Base-by-base conservation (phyloP, 2,888 invertebrate genomes). In the Eristalis intricaria region DNA sequence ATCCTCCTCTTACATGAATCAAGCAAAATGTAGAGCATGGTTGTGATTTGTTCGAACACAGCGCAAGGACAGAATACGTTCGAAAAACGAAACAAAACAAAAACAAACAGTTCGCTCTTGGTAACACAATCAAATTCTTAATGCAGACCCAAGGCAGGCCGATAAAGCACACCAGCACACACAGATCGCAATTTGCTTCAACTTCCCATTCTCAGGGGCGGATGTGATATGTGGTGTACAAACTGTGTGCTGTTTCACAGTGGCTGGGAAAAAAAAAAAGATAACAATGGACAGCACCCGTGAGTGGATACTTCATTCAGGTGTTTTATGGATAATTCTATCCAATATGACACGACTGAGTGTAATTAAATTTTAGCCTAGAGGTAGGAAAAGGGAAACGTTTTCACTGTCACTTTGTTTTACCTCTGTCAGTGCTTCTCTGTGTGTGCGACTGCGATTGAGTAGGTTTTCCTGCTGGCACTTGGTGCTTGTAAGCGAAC, bases 321-420 rank as follows among this genome's bases (percentile, higher is more conserved):
- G 35, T 65, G 56, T 56, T 38, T 8, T 74, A 56, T 35, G n/a
- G 56, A 50, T 32, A 60, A 19, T 74, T 61, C 70, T 65, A 70
- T 61, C 26, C 35, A 35, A 32, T 71, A 84, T 81, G 66, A 80
- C 76, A 38, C 38, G 32, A 32, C 5, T 32, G 32, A 13, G 50
- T 76, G 66, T 76, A 85, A 85, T 85, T 85, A 85, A 15, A 74
- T 80, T 43, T 69, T 50, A 22, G 70, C 74, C 63, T n/a, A 65
- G 40, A 38, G 61, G 38, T 58, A 64, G 40, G 32, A 32, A 50
- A n/a, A 8, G 19, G 50, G 19, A 50, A 50, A 50, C 40, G 38
- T 40, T 3, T 35, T 10, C 38, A 69, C 50, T 10, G 5, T 61
- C 32, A 23, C 40, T 23, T 26, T 4, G 32, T 32, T 32, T 32